Base-by-base conservation (phyloP, 2,888 invertebrate species). In the Tinea semifulvella region DNA sequence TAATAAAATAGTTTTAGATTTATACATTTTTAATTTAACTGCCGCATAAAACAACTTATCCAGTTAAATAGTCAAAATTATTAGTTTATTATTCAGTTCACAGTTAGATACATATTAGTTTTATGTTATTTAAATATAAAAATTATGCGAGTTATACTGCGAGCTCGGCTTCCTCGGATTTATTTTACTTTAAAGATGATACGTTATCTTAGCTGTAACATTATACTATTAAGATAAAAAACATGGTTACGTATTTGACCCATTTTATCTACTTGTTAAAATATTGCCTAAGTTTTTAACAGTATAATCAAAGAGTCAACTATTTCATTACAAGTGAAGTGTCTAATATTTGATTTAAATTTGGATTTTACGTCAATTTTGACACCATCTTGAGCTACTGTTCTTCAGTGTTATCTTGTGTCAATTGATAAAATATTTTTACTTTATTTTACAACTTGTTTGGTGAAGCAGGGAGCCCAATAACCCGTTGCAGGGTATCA, bases 401-500 rank as follows among this genome's bases (percentile, higher is more conserved):
- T 36, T 31, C 31, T 13, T 31, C 16, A 16, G 6, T n/a, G 4
- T 36, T 36, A 36, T 16, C 36, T 36, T 2, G n/a, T 18, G 18
- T 36, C 36, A 17, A 36, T 18, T 18, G 36, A 36, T 36, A 18
- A 36, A 16, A 13, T n/a, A n/a, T n/a, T n/a, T n/a, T n/a, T n/a
- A n/a, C n/a, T 35, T 35, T 27, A 27, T 27, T 27, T 47, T 38
- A 44, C 31, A 45, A 44, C 45, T 50, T 50, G 53, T 52, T 52
- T 52, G 52, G 48, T 46, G 49, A 51, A 35, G 46, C 44, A 42
- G 47, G 48, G 49, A 48, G 51, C 48, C 45, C 25, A 40, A 46
- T 36, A 31, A 31, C 13, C 31, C 31, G 36, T 36, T 18, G 36
- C 36, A 17, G 16, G 3, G 36, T 36, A 36, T 18, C 36, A 36